Evolutionary conservation across 2,797 vertebrate species (phyloP).

Genomic region (Loris lydekkerianus): DNA sequence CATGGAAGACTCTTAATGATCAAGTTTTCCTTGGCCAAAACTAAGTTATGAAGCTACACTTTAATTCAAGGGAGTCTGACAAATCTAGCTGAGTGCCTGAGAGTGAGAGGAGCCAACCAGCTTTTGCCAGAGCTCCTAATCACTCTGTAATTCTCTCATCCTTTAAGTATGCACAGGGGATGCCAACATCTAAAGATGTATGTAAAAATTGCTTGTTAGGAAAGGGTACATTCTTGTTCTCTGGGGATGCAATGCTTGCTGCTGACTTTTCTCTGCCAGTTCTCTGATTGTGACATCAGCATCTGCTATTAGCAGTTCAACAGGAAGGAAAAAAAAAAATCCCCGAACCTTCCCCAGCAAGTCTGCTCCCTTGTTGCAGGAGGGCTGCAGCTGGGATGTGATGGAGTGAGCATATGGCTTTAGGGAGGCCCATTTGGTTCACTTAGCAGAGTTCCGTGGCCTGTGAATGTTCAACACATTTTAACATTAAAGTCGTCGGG

Average conservation of each 20-base stretch:
- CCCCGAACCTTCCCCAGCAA: neutral
- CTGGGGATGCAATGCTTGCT: neutral
- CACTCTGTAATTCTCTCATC: neutral
- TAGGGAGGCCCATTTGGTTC: conserved; percentile 76
- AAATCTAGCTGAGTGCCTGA: neutral
- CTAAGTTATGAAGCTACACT: neutral
- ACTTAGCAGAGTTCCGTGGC: conserved; percentile 72
- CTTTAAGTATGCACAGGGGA: neutral
- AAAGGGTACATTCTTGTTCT: conserved; percentile 26
- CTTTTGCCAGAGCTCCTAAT: neutral
- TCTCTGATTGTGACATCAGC: conserved; percentile 69
- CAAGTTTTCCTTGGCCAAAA: neutral
- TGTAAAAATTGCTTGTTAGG: neutral
- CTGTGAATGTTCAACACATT: conserved; percentile 79
- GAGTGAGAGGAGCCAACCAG: neutral
- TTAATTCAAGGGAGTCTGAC: neutral
- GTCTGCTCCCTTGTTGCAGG: conserved; percentile 63
- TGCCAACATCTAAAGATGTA: neutral
- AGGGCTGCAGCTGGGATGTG: conserved; percentile 77
- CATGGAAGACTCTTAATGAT: neutral
- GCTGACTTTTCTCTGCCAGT: conserved; percentile 66
- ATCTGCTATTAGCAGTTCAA: conserved; percentile 75
- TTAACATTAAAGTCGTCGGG: conserved; percentile 76
- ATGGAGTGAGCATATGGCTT: conserved; percentile 65
- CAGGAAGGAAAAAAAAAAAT: conserved; percentile 31